Base-by-base conservation (phyloP, 2,888 invertebrate genomes). In the Drosophila eohydei region DNA sequence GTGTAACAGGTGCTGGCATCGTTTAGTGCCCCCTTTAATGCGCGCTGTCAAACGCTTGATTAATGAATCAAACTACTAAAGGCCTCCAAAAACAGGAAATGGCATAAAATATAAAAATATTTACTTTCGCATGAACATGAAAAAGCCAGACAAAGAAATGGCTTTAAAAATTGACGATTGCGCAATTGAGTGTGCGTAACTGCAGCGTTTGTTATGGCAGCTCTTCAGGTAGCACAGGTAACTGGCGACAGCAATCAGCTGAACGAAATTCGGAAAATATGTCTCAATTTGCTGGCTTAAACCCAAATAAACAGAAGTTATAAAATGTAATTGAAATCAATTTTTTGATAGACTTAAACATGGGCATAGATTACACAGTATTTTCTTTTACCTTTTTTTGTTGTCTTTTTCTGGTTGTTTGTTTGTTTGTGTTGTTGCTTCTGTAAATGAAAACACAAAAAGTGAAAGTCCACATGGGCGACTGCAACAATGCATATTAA, bases 401-500 rank as follows among this genome's bases (percentile, higher is more conserved):
- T 30, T 40, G 38, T 54, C 48, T 50, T 50, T 16, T 50, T 16
- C 9, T 43, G 9, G 38, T n/a, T 40, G 21, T 16, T 11, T 32
- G 4, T 14, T 14, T 46, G 46, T 28, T 12, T 26, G 8, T 58
- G 21, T 48, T 67, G 40, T 67, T 52, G 54, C 54, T 61, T 43
- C 59, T 52, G 26, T 44, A 74, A 88, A 86, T 81, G 69, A 83
- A 89, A 87, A 88, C 73, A 83, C 26, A 80, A 80, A 84, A 84
- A 84, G 84, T 84, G 84, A 84, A 84, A 84, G 84, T 87, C 77
- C 77, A 79, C 74, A 82, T 74, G 88, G 58, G 62, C 62, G 70
- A 61, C 74, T 81, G 89, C 89, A 84, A 84, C 89, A 84, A 79
- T 84, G 84, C 89, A 84, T 84, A 89, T 84, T 84, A 89, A 84